Percentiles rank a stretch among this genome's conserved stretches.
These are phyloP conservation scores for Conus ventricosus DNA, from an alignment of 1,140 invertebrate species.

Conservation along the genomic window DNA sequence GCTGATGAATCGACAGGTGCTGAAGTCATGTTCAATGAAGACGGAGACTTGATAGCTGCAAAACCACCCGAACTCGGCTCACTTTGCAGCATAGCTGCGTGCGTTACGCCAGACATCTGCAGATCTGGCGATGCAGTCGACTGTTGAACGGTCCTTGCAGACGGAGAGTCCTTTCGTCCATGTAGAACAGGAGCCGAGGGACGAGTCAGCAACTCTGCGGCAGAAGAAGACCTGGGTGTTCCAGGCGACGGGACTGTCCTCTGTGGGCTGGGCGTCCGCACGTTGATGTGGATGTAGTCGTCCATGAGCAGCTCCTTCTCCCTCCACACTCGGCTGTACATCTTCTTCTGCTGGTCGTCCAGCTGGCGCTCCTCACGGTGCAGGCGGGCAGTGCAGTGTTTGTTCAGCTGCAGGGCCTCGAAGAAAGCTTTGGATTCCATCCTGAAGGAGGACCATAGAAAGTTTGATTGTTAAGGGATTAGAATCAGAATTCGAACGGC, in stretches of 20 bases:
- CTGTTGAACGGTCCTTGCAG: too few relatives aligned
- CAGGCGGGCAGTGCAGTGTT: neutral
- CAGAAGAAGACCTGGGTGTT: neutral
- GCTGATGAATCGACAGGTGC: too few relatives aligned
- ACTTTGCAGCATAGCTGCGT: too few relatives aligned
- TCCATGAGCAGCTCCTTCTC: slow-evolving; percentile 29
- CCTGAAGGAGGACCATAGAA: neutral
- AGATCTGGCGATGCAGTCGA: too few relatives aligned
- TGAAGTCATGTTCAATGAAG: too few relatives aligned
- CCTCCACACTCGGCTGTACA: slow-evolving; percentile 1
- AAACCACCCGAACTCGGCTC: too few relatives aligned
- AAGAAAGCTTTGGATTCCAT: slow-evolving; percentile 12
- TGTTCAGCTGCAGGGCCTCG: slow-evolving; percentile 14
- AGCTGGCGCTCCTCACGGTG: neutral
- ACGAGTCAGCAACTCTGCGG: neutral
- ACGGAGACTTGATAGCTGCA: too few relatives aligned
- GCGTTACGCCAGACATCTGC: too few relatives aligned
- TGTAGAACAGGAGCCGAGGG: neutral
- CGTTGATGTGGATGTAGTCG: slow-evolving; percentile 30
- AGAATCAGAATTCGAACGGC: neutral
- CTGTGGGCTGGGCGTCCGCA: slow-evolving; percentile 19
- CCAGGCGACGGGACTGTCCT: neutral
- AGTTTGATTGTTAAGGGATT: too few relatives aligned
- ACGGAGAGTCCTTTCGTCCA: too few relatives aligned
- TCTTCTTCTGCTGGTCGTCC: slow-evolving; percentile 2